Conservation (phyloP, 2,888 invertebrate genomes). For the Nowickia ferox region DNA sequence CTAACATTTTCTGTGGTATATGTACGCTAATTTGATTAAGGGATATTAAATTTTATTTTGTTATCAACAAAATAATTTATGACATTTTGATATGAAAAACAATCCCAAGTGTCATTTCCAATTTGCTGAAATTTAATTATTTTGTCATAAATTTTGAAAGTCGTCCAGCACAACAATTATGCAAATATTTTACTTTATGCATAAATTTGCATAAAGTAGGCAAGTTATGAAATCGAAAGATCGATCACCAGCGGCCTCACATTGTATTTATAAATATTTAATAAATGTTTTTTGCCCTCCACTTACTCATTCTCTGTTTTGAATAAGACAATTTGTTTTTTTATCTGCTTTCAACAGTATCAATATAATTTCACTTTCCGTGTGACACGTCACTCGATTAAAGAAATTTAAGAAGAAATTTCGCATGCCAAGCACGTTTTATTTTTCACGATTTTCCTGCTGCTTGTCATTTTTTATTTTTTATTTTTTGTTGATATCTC, state of each 20-base stretch:
- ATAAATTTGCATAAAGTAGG: not conserved
- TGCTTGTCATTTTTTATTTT: conserved; percentile 2
- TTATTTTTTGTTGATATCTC: conserved; percentile 7
- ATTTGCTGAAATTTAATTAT: not conserved
- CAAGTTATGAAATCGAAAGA: not conserved
- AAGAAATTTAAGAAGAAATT: conserved; percentile 61
- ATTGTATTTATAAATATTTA: conserved; percentile 23
- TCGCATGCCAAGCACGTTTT: conserved; percentile 67
- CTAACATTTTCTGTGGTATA: too few species aligned
- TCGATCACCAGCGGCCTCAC: not conserved
- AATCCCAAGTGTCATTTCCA: not conserved
- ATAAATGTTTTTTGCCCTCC: not conserved
- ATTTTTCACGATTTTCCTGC: conserved; percentile 41
- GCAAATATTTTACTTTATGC: not conserved
- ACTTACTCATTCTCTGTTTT: not conserved
- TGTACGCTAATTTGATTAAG: too few species aligned
- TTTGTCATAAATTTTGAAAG: not conserved
- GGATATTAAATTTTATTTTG: too few species aligned
- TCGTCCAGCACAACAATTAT: not conserved
- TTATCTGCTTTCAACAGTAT: conserved; percentile 29
- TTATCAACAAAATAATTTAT: too few species aligned
- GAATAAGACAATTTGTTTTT: conserved; percentile 36
- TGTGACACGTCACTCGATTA: not conserved
- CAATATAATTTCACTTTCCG: conserved; percentile 53
- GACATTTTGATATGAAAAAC: not conserved